Evolutionary conservation across 2,113 vertebrate genomes (phyloP).

Genomic region (Epinephelus moara): DNA sequence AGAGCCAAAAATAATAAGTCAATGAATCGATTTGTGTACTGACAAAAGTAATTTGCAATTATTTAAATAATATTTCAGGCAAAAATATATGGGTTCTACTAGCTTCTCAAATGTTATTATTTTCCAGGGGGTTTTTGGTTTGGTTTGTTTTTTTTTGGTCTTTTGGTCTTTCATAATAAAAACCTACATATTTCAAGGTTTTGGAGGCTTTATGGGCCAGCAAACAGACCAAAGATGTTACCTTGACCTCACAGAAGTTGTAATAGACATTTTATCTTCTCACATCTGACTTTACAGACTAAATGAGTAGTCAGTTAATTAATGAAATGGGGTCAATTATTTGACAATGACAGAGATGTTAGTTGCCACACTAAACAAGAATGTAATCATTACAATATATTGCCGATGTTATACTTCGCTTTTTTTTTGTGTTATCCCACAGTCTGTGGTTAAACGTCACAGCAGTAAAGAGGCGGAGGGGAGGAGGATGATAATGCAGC

Average conservation of each 20-base stretch:
- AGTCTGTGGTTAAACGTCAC: conserved; percentile 53
- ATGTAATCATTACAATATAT: not conserved
- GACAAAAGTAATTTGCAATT: too few relatives aligned
- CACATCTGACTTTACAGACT: not conserved
- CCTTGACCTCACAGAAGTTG: not conserved
- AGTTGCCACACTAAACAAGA: not conserved
- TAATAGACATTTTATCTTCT: not conserved
- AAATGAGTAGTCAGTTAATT: not conserved
- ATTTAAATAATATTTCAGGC: not conserved
- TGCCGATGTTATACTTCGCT: too few relatives aligned
- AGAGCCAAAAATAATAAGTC: too few relatives aligned
- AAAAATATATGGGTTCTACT: too few relatives aligned
- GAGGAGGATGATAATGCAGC: conserved; percentile 82
- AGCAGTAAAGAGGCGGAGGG: conserved; percentile 29
- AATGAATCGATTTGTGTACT: too few relatives aligned
- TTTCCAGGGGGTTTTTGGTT: not conserved
- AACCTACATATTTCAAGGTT: not conserved
- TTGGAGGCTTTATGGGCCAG: not conserved
- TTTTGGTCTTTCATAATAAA: not conserved
- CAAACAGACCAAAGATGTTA: not conserved
- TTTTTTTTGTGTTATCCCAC: not conserved
- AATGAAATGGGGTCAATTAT: not conserved
- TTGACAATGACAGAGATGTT: not conserved
- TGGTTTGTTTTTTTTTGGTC: not conserved
- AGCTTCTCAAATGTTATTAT: not conserved